Evolutionary conservation across 2,113 vertebrate genomes (phyloP), one percentile per base, ranked within the genome.

Genomic region (Phyllopteryx taeniolatus): DNA sequence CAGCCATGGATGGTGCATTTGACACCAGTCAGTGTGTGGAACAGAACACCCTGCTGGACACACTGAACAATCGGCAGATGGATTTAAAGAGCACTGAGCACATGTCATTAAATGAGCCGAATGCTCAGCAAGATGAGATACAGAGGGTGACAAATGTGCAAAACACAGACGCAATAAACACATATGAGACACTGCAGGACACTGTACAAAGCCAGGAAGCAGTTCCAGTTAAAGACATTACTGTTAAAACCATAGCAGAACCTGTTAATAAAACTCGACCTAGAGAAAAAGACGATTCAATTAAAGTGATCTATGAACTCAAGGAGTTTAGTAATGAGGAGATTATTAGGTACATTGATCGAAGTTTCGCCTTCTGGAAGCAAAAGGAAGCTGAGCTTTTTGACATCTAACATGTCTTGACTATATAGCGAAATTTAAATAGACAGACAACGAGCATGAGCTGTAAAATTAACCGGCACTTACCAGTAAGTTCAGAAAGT

Each of bases 301-400:
- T 96, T 76, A 94, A 95, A 85, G 81, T 94, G 4, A 90, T 96
- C 54, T 94, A 94, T 0, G 97, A 96, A 68, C 93, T 97, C 62
- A 95, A 96, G 57, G 96, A 98, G 80, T 98, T 98, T 85, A 97
- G 95, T 72, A 95, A 96, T 42, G 95, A 98, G 76, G 96, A 98
- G 56, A 95, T 99, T 78, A 98, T 96, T 79, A 91, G 93, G 76
- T 99, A 97, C 81, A 99, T 99, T 3, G 96, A 99, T 77, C 93
- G 95, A 33, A 99, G 97, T 85, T 99, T 99, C 90, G 95, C 96
- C 68, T 99, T 99, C 86, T 99, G 98, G 96, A 99, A 99, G 87
- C 95, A 97, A 91, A 97, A 96, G 80, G 97, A 99, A 83, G 94
- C 95, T 0, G 95, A 97, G 76, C 88, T 98, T 78, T 96, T 96